A percentile compares a stretch with the other conserved stretches of the same genome.
Evolutionary conservation across 2,797 vertebrate genomes (phyloP).

Genomic region (Alcedo atthis): DNA sequence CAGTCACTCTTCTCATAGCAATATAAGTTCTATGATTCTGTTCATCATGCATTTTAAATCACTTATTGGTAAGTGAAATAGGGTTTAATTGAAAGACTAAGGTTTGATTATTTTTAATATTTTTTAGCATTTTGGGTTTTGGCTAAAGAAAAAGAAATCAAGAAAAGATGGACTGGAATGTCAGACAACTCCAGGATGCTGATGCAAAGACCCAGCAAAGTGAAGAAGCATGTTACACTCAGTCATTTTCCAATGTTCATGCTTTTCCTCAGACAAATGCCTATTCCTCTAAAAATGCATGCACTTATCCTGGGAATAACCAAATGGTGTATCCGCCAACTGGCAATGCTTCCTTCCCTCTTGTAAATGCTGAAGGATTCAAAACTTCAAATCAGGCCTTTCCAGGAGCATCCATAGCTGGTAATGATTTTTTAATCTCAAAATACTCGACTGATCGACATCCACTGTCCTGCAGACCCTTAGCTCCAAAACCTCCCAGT

Average conservation of each 20-base stretch:
- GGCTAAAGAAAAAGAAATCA: neutral
- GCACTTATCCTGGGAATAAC: constrained; percentile 45
- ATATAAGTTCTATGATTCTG: neutral
- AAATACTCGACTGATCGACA: constrained; percentile 28
- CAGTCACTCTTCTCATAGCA: neutral
- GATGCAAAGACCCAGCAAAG: constrained; percentile 41
- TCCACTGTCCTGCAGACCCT: neutral
- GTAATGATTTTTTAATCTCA: constrained; percentile 20
- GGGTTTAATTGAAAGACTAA: neutral
- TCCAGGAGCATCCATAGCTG: constrained; percentile 32
- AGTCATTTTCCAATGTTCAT: constrained; percentile 19
- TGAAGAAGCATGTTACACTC: constrained; percentile 33
- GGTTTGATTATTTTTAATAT: neutral
- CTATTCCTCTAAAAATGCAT: constrained; percentile 28
- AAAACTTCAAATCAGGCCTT: constrained; percentile 2
- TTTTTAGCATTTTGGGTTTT: constrained; percentile 48
- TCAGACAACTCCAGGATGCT: constrained; percentile 26
- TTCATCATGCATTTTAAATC: neutral
- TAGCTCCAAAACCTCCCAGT: neutral
- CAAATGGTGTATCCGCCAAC: constrained; percentile 27
- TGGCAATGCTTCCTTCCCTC: neutral
- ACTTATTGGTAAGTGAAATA: neutral
- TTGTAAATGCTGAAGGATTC: constrained; percentile 35
- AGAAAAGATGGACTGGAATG: constrained; percentile 77
- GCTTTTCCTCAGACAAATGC: constrained; percentile 26